phyloP scores from a whole-genome alignment of 2,888 invertebrate species.

The Rhamphomyia laevipes region DNA sequence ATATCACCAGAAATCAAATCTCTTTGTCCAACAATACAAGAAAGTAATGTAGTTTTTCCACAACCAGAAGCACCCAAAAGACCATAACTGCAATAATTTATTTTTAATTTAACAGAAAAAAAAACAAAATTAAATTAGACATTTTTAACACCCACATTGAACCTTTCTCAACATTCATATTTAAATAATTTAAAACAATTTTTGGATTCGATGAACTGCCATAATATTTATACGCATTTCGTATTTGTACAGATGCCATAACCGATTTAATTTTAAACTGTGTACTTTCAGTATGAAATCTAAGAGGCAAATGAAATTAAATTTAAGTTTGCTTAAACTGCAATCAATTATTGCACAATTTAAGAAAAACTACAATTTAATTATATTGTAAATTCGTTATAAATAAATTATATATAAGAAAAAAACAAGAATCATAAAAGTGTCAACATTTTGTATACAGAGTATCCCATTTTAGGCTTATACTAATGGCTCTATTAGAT shows the following conservation, averaged over 20 bases:
- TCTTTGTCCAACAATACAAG: constrained; percentile 71
- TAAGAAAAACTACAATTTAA: too few relatives aligned
- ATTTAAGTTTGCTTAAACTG: too few relatives aligned
- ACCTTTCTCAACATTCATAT: constrained; percentile 63
- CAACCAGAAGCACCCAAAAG: constrained; percentile 83
- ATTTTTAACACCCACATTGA: constrained; percentile 53
- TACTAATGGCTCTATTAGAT: too few relatives aligned
- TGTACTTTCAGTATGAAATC: too few relatives aligned
- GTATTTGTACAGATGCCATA: constrained; percentile 51
- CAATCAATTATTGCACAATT: too few relatives aligned
- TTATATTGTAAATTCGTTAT: too few relatives aligned
- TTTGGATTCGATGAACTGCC: constrained; percentile 43
- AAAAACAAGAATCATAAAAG: too few relatives aligned
- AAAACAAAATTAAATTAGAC: neutral
- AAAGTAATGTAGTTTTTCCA: constrained; percentile 78
- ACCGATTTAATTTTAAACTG: too few relatives aligned
- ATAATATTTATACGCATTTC: constrained; percentile 57
- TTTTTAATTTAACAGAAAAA: neutral
- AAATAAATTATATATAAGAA: too few relatives aligned
- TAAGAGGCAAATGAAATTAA: too few relatives aligned
- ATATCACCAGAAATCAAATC: constrained; percentile 61
- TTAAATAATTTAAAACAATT: constrained; percentile 52
- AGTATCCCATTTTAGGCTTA: too few relatives aligned
- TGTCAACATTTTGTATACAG: too few relatives aligned
- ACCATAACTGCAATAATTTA: constrained; percentile 53